Evolutionary conservation across 1,140 invertebrate genomes (phyloP), one percentile per base, ranked within the genome.

Genomic region (Temnothorax longispinosus): DNA sequence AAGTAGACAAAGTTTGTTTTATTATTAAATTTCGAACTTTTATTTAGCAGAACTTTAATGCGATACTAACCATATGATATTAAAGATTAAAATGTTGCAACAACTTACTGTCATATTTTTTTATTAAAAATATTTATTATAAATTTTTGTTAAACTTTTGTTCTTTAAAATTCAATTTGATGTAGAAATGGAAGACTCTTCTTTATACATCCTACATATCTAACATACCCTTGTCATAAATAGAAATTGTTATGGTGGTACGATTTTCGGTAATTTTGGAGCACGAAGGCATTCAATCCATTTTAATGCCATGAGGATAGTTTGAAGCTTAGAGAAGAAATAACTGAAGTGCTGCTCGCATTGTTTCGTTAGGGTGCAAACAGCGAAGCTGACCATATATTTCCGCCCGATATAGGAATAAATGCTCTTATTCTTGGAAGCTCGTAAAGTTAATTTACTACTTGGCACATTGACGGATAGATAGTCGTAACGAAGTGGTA

Each of bases 361-460:
- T 74, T 10, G 38, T 82, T 74, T 82, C 52, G 65, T 82, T 82
- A 74, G 47, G 27, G 52, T 74, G 54, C 52, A 74, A 52, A 82
- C 52, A 58, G 78, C 65, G 0, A 72, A 81, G 65, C 65, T 41
- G 52, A 35, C 7, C 65, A 52, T 82, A 82, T 82, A 82, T 82
- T 58, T 72, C 58, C 38, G 15, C 38, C 56, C 80, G 54, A 82
- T 82, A 82, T 82, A 41, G 52, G 41, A 82, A 82, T 82, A 82
- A 82, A 82, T 74, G 80, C 35, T 58, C 67, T 72, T 32, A 38
- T 38, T 72, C 15, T 52, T 41, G 65, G 52, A 58, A 58, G 67
- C 80, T 82, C 67, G 80, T 82, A 82, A 82, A 82, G 67, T 47
- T 52, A 74, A 82, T 82, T 82, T 82, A 82, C 13, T 72, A 35